These are phyloP conservation scores for Morpho helenor DNA, from an alignment of 2,888 invertebrate species.

Conservation along the genomic window DNA sequence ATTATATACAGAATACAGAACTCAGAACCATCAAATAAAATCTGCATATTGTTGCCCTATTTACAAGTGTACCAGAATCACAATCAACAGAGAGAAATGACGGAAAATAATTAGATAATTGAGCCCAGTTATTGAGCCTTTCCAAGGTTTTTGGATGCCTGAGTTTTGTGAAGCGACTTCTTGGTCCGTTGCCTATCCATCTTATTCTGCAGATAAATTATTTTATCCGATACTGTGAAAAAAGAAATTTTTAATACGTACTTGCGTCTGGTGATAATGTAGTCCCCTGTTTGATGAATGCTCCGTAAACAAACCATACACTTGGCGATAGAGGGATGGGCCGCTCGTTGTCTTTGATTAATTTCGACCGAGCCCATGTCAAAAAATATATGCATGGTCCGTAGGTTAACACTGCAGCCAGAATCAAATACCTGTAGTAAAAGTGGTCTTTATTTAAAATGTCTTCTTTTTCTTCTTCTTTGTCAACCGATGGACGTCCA, in stretches of 20 bases:
- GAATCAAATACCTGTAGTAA: conserved; percentile 78
- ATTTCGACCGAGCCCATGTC: conserved; percentile 80
- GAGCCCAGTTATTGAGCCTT: too few species aligned
- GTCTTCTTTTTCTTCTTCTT: too few species aligned
- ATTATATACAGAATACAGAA: too few species aligned
- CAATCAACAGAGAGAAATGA: too few species aligned
- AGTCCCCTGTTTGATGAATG: conserved; percentile 92
- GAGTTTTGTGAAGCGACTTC: too few species aligned
- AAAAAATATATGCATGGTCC: conserved; percentile 89
- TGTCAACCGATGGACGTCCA: too few species aligned
- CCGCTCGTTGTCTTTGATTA: conserved; percentile 80
- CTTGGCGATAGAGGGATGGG: conserved; percentile 84
- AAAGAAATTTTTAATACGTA: conserved; percentile 52
- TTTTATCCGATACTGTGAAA: not conserved
- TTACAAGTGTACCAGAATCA: too few species aligned
- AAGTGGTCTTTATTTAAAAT: not conserved
- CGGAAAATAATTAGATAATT: too few species aligned
- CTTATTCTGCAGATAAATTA: not conserved
- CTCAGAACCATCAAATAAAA: too few species aligned
- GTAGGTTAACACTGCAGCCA: conserved; percentile 84
- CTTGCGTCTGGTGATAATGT: conserved; percentile 89
- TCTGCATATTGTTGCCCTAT: too few species aligned
- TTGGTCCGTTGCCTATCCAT: too few species aligned
- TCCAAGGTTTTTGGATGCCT: too few species aligned
- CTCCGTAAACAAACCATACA: conserved; percentile 93